Conservation (phyloP, 2,113 vertebrate genomes). For the Hiodon tergisus region DNA sequence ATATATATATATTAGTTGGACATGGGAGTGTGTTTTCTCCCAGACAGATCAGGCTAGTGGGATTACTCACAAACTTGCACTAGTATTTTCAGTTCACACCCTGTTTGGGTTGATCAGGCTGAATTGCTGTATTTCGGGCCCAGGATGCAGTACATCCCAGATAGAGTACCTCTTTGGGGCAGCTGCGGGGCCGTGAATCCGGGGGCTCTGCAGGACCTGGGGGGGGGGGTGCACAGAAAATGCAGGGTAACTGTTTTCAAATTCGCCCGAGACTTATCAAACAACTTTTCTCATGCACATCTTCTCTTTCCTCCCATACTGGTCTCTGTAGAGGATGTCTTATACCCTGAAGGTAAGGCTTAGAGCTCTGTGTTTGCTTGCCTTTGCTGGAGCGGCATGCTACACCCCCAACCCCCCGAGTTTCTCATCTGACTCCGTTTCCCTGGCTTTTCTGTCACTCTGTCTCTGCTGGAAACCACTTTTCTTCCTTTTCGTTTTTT, state of each 20-base stretch:
- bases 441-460: constrained; percentile 31
- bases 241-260: constrained; percentile 15
- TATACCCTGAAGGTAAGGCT: constrained; percentile 99
- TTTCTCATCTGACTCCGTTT: constrained; percentile 40
- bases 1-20: background rate
- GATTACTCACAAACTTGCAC: too few relatives aligned
- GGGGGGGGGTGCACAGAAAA: background rate
- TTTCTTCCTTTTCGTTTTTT: too few relatives aligned
- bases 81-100: too few relatives aligned
- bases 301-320: constrained; percentile 81
- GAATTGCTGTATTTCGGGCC: too few relatives aligned
- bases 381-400: constrained; percentile 46
- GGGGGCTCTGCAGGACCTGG: background rate
- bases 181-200: background rate
- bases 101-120: too few relatives aligned
- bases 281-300: constrained; percentile 13
- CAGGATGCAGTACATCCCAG: too few relatives aligned
- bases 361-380: constrained; percentile 49
- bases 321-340: constrained; percentile 97
- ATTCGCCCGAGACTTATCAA: background rate
- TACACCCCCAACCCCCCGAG: constrained; percentile 33
- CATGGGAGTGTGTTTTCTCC: too few relatives aligned
- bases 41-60: too few relatives aligned
- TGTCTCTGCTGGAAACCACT: too few relatives aligned
- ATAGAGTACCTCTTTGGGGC: background rate